Evolutionary conservation across 2,797 vertebrate genomes (phyloP).

Genomic region (Discoglossus pictus): DNA sequence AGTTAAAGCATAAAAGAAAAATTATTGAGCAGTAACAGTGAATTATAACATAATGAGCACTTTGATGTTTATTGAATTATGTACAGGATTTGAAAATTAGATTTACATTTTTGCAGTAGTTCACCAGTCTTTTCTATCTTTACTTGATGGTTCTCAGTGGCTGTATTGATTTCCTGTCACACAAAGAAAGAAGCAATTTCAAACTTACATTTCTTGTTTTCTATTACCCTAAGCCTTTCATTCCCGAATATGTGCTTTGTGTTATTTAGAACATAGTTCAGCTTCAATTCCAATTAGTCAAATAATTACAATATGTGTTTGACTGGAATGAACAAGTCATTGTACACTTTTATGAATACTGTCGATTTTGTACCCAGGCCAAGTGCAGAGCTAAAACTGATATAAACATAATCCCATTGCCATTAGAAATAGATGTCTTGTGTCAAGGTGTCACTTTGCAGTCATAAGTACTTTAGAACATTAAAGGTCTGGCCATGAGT

Average conservation of each 20-base stretch:
- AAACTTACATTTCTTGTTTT: conserved; percentile 56
- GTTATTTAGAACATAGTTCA: conserved; percentile 3
- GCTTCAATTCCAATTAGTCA: background rate
- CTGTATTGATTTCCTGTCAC: conserved; percentile 62
- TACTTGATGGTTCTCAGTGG: conserved; percentile 50
- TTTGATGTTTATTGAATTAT: conserved; percentile 5
- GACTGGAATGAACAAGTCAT: background rate
- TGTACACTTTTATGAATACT: background rate
- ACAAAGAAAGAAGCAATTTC: conserved; percentile 57
- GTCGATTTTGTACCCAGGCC: background rate
- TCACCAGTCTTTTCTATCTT: conserved; percentile 4
- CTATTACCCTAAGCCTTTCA: conserved; percentile 52
- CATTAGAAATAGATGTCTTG: too few relatives aligned
- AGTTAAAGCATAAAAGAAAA: too few relatives aligned
- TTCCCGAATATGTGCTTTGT: conserved; percentile 15
- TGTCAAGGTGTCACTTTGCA: too few relatives aligned
- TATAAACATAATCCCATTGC: too few relatives aligned
- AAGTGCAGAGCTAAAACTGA: too few relatives aligned
- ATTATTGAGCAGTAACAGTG: background rate
- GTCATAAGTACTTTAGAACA: too few relatives aligned
- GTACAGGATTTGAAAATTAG: conserved; percentile 12
- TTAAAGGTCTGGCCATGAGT: too few relatives aligned
- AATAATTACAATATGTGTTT: background rate
- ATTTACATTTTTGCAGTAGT: conserved; percentile 21
- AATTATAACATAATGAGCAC: conserved; percentile 4